phyloP scores from a whole-genome alignment of 2,797 vertebrate genomes.

The Carapus acus region DNA sequence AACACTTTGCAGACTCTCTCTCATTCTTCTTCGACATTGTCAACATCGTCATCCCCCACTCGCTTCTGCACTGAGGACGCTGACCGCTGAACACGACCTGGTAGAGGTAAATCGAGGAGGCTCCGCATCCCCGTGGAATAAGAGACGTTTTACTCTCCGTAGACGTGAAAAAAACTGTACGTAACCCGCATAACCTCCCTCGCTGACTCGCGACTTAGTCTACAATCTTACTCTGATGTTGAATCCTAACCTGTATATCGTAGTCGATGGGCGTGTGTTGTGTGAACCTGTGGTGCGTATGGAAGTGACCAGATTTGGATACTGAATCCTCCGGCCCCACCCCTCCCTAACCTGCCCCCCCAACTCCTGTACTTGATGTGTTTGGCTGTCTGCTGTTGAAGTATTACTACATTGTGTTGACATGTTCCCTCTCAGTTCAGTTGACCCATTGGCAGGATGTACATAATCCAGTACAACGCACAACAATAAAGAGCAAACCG shows the following conservation, averaged over 20 bases:
- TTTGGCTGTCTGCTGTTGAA: constrained; percentile 90
- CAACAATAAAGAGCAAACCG: constrained; percentile 78
- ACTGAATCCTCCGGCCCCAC: too few relatives aligned
- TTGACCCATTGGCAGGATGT: constrained; percentile 81
- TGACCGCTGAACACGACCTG: constrained; percentile 24
- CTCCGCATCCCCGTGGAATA: constrained; percentile 7
- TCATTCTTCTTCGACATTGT: not conserved
- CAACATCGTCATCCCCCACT: not conserved
- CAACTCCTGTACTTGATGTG: constrained; percentile 71
- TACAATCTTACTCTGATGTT: constrained; percentile 63
- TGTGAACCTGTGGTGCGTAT: constrained; percentile 73
- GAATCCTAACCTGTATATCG: constrained; percentile 78
- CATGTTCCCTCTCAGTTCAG: constrained; percentile 78
- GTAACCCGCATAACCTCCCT: constrained; percentile 42
- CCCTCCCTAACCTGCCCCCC: too few relatives aligned
- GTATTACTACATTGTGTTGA: constrained; percentile 84
- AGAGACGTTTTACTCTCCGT: too few relatives aligned
- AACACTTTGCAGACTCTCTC: not conserved
- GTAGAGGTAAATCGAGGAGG: not conserved
- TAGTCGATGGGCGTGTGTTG: constrained; percentile 84
- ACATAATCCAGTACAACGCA: constrained; percentile 83
- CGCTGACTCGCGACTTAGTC: constrained; percentile 42
- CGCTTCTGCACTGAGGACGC: constrained; percentile 18
- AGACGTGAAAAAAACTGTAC: too few relatives aligned
- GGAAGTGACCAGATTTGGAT: constrained; percentile 75